Base-by-base conservation (phyloP, 1,140 invertebrate species). In the Temnothorax longispinosus region DNA sequence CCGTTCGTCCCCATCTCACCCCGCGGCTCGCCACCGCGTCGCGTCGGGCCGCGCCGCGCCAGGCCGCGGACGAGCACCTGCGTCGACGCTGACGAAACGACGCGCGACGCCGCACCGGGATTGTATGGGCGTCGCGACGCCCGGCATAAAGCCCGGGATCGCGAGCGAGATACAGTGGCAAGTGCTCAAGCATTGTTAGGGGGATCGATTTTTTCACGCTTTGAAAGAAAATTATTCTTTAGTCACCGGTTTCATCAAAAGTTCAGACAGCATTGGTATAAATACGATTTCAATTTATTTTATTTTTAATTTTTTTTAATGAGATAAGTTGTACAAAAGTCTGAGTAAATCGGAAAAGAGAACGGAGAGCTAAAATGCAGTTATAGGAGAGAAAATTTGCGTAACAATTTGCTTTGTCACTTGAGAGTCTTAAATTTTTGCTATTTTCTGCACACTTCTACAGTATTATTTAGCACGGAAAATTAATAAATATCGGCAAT, bases 1-100 rank as follows among this genome's bases (percentile, higher is more conserved):
- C 87, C 90, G 90, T 90, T 92, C 92, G 91, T 91, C 88, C 87
- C 87, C 88, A 87, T 85, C 86, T 71, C 67, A 11, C 84, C 76
- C 74, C 67, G 80, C 60, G 44, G 21, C 60, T 50, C 41, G 44
- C 35, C 64, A 54, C 60, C 72, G 13, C 54, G 35, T 32, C 74
- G n/a, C 71, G 60, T 27, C 27, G 27, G 21, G 27, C 27, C 74
- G n/a, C 71, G 60, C 64, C 60, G 38, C 58, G 21, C 27, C 13
- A 7, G n/a, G 56, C 44, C 60, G 56, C 35, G 54, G n/a, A 74
- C 27, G 21, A 74, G 32, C 88, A 87, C 88, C 89, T 89, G 86
- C 89, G 85, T 84, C 88, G 62, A 75, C 67, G 62, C 76, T 81
- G 84, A 54, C 76, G 76, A 81, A 80, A 78, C 44, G 75, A 78